A percentile compares a stretch with the other conserved stretches of the same genome.
phyloP scores from a whole-genome alignment of 2,797 vertebrate genomes.

The Spondyliosoma cantharus region DNA sequence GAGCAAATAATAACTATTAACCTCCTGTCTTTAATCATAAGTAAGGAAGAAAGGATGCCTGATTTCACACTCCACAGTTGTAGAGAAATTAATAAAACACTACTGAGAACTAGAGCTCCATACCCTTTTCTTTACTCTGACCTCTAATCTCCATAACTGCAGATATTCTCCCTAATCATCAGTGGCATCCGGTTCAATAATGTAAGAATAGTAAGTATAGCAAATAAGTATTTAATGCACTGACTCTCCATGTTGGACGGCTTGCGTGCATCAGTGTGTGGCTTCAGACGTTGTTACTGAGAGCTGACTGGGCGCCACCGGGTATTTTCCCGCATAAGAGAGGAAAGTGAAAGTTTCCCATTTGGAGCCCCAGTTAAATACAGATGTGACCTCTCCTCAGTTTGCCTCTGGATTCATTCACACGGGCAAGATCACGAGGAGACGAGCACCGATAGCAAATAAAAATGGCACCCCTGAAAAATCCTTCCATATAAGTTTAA shows the following conservation, averaged over 20 bases:
- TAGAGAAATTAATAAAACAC: conserved; percentile 57
- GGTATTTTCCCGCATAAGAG: conserved; percentile 26
- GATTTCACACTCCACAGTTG: conserved; percentile 63
- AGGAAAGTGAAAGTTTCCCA: conserved; percentile 43
- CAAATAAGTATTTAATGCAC: conserved; percentile 40
- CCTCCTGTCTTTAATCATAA: conserved; percentile 28
- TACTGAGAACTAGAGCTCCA: conserved; percentile 59
- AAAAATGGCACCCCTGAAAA: conserved; percentile 79
- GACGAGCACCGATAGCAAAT: conserved; percentile 71
- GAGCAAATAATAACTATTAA: conserved; percentile 39
- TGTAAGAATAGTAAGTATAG: conserved; percentile 38
- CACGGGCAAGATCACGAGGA: conserved; percentile 49
- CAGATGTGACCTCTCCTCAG: conserved; percentile 57
- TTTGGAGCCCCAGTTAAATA: conserved; percentile 49
- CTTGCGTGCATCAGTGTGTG: conserved; percentile 48
- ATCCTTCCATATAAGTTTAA: conserved; percentile 78
- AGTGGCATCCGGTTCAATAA: conserved; percentile 72
- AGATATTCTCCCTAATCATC: conserved; percentile 52
- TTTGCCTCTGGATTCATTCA: conserved; percentile 61
- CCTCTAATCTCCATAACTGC: conserved; percentile 39
- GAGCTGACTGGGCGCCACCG: conserved; percentile 41
- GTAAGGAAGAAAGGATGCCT: conserved; percentile 38
- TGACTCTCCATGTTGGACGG: conserved; percentile 33
- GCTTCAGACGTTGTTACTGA: conserved; percentile 33
- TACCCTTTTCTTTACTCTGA: conserved; percentile 33